These are phyloP conservation scores for Campopleginae sp. DNA, from an alignment of 2,888 invertebrate species.

Conservation along the genomic window DNA sequence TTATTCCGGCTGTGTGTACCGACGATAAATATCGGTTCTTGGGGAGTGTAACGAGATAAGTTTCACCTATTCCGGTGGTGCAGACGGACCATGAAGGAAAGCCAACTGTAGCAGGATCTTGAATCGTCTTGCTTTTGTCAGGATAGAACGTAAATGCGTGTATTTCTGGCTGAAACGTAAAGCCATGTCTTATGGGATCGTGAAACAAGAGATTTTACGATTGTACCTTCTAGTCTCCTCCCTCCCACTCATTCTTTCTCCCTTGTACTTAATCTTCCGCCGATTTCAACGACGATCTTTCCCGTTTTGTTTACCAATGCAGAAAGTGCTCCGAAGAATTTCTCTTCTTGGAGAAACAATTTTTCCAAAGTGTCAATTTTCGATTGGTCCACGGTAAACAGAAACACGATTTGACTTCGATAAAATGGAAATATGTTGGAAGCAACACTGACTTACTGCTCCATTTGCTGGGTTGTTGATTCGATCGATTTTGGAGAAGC, in stretches of 20 bases:
- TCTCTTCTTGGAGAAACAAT: constrained; percentile 10
- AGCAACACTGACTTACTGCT: neutral
- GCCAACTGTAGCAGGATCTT: constrained; percentile 24
- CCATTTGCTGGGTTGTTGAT: neutral
- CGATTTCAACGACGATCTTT: constrained; percentile 14
- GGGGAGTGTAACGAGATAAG: constrained; percentile 72
- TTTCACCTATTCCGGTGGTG: constrained; percentile 66
- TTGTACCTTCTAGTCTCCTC: neutral
- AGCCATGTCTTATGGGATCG: constrained; percentile 20
- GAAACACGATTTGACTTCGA: neutral
- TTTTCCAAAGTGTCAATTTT: constrained; percentile 30
- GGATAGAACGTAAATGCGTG: constrained; percentile 19
- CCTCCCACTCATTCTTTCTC: neutral
- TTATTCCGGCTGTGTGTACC: constrained; percentile 57
- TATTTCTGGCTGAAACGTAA: constrained; percentile 20
- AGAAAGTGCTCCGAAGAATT: constrained; percentile 28
- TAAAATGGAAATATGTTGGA: neutral
- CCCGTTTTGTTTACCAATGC: constrained; percentile 55
- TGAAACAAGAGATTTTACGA: constrained; percentile 47
- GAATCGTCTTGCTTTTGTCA: constrained; percentile 51
- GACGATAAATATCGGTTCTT: constrained; percentile 70
- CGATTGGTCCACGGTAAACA: constrained; percentile 2
- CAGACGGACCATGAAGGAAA: constrained; percentile 22
- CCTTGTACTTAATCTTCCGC: constrained; percentile 27
- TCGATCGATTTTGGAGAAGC: too few species aligned